Conservation (phyloP, 2,888 invertebrate genomes). For the Hedychridium roseum region DNA sequence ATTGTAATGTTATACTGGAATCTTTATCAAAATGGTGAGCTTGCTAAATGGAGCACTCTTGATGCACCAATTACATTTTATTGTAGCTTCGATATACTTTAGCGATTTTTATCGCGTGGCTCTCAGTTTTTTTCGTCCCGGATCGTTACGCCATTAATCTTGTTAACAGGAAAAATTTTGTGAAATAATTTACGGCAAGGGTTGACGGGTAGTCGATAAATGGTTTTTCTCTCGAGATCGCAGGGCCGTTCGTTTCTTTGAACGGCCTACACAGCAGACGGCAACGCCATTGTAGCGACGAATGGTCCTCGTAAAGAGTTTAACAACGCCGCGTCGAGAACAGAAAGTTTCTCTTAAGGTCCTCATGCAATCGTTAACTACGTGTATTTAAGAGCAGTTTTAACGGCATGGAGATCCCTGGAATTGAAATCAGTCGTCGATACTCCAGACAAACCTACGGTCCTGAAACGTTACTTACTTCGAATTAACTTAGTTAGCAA, state of each 20-base stretch:
- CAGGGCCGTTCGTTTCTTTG: constrained; percentile 30
- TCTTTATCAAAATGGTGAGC: too few species aligned
- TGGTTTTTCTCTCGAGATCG: constrained; percentile 30
- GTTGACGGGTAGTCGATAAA: constrained; percentile 38
- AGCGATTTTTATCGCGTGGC: too few species aligned
- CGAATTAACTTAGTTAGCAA: too few species aligned
- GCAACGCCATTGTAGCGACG: constrained; percentile 48
- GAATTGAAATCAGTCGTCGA: constrained; percentile 37
- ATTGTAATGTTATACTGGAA: too few species aligned
- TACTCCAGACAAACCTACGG: too few species aligned
- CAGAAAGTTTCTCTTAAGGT: constrained; percentile 52
- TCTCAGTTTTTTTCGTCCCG: too few species aligned
- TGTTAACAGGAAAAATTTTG: constrained; percentile 27
- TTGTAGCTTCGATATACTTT: too few species aligned
- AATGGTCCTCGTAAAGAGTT: constrained; percentile 60
- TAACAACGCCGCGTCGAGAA: constrained; percentile 52
- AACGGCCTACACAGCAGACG: constrained; percentile 36
- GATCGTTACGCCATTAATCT: constrained; percentile 36
- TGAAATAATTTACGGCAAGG: constrained; percentile 27
- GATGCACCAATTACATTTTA: too few species aligned
- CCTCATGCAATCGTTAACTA: constrained; percentile 56
- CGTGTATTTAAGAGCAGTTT: constrained; percentile 52
- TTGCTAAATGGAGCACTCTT: too few species aligned
- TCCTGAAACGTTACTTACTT: too few species aligned
- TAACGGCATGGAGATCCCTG: constrained; percentile 39